Evolutionary conservation across 1,140 invertebrate genomes (phyloP).

Genomic region (Alviniconcha marisindica): DNA sequence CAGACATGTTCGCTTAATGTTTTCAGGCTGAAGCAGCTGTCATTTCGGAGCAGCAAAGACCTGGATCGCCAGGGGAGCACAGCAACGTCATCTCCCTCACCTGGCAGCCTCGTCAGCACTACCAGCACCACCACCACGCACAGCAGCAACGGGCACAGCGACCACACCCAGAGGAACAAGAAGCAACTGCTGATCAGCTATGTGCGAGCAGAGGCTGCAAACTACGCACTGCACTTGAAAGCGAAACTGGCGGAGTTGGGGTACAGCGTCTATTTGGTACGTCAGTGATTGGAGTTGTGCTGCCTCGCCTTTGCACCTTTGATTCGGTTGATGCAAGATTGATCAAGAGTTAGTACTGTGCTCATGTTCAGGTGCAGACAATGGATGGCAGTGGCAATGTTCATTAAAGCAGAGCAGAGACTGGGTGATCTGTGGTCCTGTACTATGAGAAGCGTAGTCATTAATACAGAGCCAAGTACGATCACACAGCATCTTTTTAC

Average conservation of each 20-base stretch:
- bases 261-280: constrained; percentile 76
- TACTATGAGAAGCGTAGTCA: too few relatives aligned
- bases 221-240: constrained; percentile 76
- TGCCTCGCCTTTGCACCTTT: too few relatives aligned
- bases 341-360: too few relatives aligned
- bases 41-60: constrained; percentile 65
- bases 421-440: too few relatives aligned
- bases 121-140: constrained; percentile 5
- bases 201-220: constrained; percentile 75
- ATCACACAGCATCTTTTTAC: too few relatives aligned
- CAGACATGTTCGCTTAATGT: too few relatives aligned
- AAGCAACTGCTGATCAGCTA: constrained; percentile 77
- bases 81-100: background rate
- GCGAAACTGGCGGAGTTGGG: constrained; percentile 69
- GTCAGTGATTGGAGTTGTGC: background rate
- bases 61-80: constrained; percentile 43
- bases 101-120: constrained; percentile 33
- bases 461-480: too few relatives aligned
- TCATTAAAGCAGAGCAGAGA: too few relatives aligned
- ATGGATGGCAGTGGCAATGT: too few relatives aligned
- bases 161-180: background rate
- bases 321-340: too few relatives aligned
- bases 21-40: constrained; percentile 50
- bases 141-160: background rate
- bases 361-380: too few relatives aligned